These are phyloP conservation scores for Cyprinodon diabolis DNA, from an alignment of 2,797 vertebrate genomes.

Conservation along the genomic window DNA sequence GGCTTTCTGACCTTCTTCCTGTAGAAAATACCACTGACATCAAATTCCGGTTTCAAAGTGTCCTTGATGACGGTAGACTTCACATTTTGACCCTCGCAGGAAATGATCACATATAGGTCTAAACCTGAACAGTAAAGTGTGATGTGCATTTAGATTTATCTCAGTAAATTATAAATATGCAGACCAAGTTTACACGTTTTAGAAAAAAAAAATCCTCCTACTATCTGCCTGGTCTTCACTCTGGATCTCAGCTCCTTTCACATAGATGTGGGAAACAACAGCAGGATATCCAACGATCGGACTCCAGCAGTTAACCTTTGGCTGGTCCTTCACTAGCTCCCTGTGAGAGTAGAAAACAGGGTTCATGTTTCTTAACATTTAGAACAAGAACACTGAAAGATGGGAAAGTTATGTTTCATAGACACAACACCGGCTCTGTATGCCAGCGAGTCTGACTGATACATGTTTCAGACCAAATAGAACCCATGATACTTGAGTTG, in stretches of 20 bases:
- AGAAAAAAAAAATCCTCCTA: conserved; percentile 21
- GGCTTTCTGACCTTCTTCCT: conserved; percentile 84
- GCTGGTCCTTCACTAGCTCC: conserved; percentile 87
- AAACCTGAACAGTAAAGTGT: conserved; percentile 76
- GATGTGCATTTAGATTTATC: neutral
- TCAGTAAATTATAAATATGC: neutral
- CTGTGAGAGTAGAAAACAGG: conserved; percentile 65
- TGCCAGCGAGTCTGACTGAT: neutral
- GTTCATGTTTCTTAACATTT: neutral
- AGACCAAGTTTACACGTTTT: neutral
- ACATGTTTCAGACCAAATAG: neutral
- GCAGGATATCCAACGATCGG: conserved; percentile 87
- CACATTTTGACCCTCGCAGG: conserved; percentile 83
- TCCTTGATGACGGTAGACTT: conserved; percentile 78
- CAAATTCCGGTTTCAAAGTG: conserved; percentile 82
- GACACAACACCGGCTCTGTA: neutral
- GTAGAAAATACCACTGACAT: conserved; percentile 88
- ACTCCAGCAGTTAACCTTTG: conserved; percentile 84
- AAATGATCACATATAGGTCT: conserved; percentile 90
- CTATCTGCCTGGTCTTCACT: conserved; percentile 80
- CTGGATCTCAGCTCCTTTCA: conserved; percentile 83
- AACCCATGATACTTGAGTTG: neutral
- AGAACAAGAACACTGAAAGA: neutral
- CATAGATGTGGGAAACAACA: conserved; percentile 85
- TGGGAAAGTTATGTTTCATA: neutral